Evolutionary conservation across 2,113 vertebrate species (phyloP).

Genomic region (Taxidea taxus): DNA sequence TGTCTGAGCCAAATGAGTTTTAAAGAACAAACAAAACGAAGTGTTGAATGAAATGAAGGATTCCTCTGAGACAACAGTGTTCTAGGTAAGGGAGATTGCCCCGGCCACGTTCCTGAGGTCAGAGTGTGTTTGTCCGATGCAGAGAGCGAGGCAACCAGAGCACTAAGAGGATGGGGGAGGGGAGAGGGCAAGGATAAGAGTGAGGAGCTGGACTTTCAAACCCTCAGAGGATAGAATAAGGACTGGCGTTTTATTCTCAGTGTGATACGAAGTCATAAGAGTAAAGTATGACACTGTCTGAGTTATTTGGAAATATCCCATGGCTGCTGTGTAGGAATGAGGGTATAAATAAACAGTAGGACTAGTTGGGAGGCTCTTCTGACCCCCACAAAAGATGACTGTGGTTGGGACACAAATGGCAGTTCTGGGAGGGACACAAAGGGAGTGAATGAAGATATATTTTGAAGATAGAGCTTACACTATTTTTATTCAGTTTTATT

Average conservation of each 20-base stretch:
- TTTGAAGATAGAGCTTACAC: not conserved
- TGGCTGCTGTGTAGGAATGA: not conserved
- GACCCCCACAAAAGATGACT: accelerated
- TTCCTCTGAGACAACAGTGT: not conserved
- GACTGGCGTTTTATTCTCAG: accelerated
- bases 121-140: accelerated
- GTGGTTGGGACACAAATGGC: accelerated
- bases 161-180: accelerated
- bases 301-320: not conserved
- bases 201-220: accelerated
- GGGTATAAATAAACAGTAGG: not conserved
- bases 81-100: not conserved
- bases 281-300: too few relatives aligned
- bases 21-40: not conserved
- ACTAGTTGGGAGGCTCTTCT: accelerated
- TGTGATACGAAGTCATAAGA: not conserved
- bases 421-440: not conserved
- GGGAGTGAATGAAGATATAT: not conserved
- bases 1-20: not conserved
- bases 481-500: not conserved
- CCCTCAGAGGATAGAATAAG: accelerated
- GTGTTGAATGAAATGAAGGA: not conserved
- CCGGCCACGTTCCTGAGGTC: accelerated
- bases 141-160: not conserved
- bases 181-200: accelerated